Percentiles rank a stretch among this genome's conserved stretches.
Evolutionary conservation across 1,140 invertebrate species (phyloP).

Genomic region (Lasaia peninsularis): DNA sequence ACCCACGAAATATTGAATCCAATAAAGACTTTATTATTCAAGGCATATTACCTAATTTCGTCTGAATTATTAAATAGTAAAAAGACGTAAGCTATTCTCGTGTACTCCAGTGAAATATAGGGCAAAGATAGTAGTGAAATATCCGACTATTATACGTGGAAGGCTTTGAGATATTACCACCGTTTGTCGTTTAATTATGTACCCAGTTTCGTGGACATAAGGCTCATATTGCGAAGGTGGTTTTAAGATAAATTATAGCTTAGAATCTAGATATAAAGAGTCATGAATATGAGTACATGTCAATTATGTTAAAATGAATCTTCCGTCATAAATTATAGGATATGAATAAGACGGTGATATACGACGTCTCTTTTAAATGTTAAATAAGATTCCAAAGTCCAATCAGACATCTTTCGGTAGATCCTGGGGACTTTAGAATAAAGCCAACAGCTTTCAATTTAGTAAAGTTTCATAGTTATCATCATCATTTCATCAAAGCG

Average conservation of each 20-base stretch:
- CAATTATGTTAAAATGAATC: slow-evolving; percentile 3
- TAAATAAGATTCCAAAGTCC: too few species aligned
- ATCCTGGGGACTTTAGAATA: too few species aligned
- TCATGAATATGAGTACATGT: slow-evolving; percentile 6
- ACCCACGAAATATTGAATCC: neutral
- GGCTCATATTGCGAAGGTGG: neutral
- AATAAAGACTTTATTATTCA: neutral
- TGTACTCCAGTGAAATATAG: slow-evolving; percentile 1
- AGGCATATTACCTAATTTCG: slow-evolving; percentile 1
- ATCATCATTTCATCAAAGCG: too few species aligned
- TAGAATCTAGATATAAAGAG: slow-evolving; percentile 7
- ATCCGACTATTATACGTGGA: slow-evolving; percentile 6
- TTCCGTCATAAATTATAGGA: neutral
- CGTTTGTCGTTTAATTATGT: neutral
- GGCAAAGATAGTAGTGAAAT: slow-evolving; percentile 6
- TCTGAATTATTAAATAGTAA: slow-evolving; percentile 4
- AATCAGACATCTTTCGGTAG: too few species aligned
- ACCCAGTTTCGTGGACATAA: neutral
- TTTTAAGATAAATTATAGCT: neutral
- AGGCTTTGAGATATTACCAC: neutral
- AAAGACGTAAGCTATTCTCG: slow-evolving; percentile 6
- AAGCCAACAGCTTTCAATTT: too few species aligned
- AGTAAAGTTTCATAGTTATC: too few species aligned
- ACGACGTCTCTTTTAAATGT: too few species aligned
- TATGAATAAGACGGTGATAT: neutral